Conservation (phyloP, 1,140 invertebrate genomes). For the Portunus trituberculatus region DNA sequence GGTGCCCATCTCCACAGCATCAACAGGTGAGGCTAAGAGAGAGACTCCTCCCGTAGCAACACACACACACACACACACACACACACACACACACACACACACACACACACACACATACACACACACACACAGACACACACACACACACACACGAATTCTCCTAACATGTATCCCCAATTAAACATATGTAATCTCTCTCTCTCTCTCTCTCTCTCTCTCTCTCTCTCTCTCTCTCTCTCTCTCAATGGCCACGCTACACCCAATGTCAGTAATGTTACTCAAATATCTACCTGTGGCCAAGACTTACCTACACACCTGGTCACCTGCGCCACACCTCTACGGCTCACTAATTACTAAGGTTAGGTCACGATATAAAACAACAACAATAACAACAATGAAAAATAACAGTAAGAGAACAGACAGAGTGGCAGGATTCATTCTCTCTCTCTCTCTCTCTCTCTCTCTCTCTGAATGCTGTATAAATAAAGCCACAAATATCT, state of each 20-base stretch:
- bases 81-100: background rate
- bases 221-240: slow-evolving; percentile 35
- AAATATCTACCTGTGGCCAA: background rate
- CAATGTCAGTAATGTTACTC: background rate
- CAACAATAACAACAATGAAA: background rate
- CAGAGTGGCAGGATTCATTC: background rate
- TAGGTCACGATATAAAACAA: background rate
- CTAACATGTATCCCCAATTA: background rate
- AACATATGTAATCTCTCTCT: background rate
- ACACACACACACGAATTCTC: background rate
- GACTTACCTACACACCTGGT: background rate
- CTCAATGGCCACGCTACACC: background rate
- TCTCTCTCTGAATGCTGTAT: background rate
- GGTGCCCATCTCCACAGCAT: too few relatives aligned
- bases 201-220: background rate
- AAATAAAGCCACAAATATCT: background rate
- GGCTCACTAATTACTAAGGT: background rate
- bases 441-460: background rate
- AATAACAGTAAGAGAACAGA: background rate
- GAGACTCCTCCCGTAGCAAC: too few relatives aligned
- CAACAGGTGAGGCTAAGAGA: too few relatives aligned
- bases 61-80: too few relatives aligned
- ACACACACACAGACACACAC: background rate
- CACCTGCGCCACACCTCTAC: background rate
- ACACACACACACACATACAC: too few relatives aligned